Base-by-base conservation (phyloP, 1,140 invertebrate genomes). In the Gryon sp. region DNA sequence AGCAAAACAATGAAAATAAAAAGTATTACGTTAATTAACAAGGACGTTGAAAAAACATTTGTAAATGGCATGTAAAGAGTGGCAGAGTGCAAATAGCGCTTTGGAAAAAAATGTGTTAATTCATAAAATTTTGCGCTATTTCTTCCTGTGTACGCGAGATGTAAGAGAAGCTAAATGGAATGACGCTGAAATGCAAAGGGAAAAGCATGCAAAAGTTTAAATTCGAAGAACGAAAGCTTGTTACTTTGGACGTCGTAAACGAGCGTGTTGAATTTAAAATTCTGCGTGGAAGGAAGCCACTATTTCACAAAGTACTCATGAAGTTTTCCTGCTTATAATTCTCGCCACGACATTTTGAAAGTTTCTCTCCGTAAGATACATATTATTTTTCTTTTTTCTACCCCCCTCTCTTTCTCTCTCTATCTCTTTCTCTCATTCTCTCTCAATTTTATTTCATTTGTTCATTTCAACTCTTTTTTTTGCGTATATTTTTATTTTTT, bases 221-320 rank as follows among this genome's bases (percentile, higher is more conserved):
- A 78, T 74, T 78, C 76, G 70, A 69, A 78, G 69, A 74, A 74
- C 76, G 76, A 74, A 78, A 75, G 76, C 70, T 78, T 74, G 76
- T 78, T 74, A 78, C 76, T 75, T 78, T 48, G 70, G 76, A 74
- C 76, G 65, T 74, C 76, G 76, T 78, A 78, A 78, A 78, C 65
- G 76, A 78, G 69, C 65, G 69, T 59, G 69, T 66, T 78, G 76
- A 78, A 74, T 78, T 78, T 78, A 79, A 79, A 79, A 79, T 79
- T 79, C 70, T 75, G 76, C 70, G 65, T 79, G 76, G 66, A 72
- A 74, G 76, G 70, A 75, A 79, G 70, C 62, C 66, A 79, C 59
- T 79, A 79, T 79, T 75, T 79, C 53, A 75, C 76, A 62, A 68
- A 79, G 76, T 79, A 79, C 76, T 79, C 70, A 66, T 75, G 76